Evolutionary conservation across 2,888 invertebrate species (phyloP), one percentile per base, ranked within the genome.

Genomic region (Tetragnatha montana): DNA sequence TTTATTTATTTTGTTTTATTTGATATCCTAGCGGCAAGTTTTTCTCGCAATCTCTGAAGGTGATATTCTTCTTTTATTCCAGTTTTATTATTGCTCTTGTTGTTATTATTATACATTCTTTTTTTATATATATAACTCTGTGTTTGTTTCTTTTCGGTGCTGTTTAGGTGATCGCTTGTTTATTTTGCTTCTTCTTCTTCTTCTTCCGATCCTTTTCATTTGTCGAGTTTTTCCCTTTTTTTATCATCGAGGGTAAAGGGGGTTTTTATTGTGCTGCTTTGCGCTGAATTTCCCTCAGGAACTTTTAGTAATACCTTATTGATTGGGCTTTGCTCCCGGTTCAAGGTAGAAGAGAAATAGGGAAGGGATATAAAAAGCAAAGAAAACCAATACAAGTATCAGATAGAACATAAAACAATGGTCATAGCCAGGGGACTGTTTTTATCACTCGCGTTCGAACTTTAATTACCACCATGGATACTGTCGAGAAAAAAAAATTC

Each of bases 291-390:
- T 89, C 89, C 85, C 89, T 78, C 51, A 78, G 89, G 89, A 85
- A 85, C 85, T 85, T 89, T 89, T 89, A 89, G 89, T 81, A 89
- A 89, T 81, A 85, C 81, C 81, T 89, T 89, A 89, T 89, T 89
- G 89, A 85, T 89, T 89, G 84, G 74, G 71, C 78, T 85, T 81
- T 85, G 81, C 78, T 88, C 81, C 80, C 60, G 71, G 51, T 81
- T 81, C 79, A 60, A 60, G 60, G 35, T 81, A 69, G n/a, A 47
- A 75, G 60, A 81, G 35, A 51, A 81, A 60, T 70, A 87, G n/a
- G 71, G 50, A 78, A 78, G 35, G 68, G 69, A 79, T 71, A 78
- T 81, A 81, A 81, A 82, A 82, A 81, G 73, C 50, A 60, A 6
- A 74, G 47, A 19, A n/a, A 71, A 47, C 73, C 87, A 81, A 87